These are phyloP conservation scores for Lasioglossum lativentre DNA, from an alignment of 2,888 invertebrate species.

Conservation along the genomic window DNA sequence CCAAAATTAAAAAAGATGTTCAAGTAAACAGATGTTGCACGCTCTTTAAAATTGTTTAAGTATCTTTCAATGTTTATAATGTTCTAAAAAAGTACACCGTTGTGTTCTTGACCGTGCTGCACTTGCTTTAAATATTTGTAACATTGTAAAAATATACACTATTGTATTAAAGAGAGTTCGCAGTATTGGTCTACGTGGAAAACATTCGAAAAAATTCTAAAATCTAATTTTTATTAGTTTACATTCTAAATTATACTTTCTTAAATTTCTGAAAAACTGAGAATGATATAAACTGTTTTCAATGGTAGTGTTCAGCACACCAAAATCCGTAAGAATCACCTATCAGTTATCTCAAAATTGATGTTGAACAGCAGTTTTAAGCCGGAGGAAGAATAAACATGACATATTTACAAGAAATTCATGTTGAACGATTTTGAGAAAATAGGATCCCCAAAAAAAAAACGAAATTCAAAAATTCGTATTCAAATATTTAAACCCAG, in stretches of 20 bases:
- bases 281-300: background rate
- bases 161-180: too few relatives aligned
- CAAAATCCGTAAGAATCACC: background rate
- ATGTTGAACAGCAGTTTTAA: background rate
- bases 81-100: too few relatives aligned
- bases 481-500: background rate
- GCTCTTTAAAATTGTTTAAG: background rate
- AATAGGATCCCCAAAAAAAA: background rate
- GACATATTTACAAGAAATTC: constrained; percentile 33
- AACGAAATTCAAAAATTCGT: background rate
- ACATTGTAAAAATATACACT: background rate
- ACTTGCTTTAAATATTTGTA: background rate
- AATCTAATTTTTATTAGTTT: background rate
- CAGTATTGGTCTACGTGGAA: too few relatives aligned
- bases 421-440: background rate
- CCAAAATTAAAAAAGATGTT: background rate
- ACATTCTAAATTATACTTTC: background rate
- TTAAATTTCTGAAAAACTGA: background rate
- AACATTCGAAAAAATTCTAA: too few relatives aligned
- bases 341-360: background rate
- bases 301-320: background rate
- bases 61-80: background rate
- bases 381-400: background rate
- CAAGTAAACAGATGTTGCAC: background rate
- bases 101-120: background rate